Conservation (phyloP, 2,113 vertebrate genomes). For the Gnathonemus echidnorhynchus region DNA sequence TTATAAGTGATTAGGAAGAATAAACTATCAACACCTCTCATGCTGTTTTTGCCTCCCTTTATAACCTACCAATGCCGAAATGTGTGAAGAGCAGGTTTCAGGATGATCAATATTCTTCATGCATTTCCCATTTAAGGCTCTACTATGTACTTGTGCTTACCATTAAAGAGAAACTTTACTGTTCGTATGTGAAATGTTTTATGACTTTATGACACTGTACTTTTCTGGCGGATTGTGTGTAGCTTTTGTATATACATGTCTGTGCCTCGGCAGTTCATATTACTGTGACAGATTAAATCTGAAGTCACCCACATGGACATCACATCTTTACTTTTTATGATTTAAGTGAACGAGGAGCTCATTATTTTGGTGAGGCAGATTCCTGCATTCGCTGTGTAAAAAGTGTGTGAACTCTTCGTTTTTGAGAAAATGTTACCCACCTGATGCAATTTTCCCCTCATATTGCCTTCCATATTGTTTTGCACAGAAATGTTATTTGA, state of each 20-base stretch:
- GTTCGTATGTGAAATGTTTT: not conserved
- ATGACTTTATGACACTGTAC: not conserved
- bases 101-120: not conserved
- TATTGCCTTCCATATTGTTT: not conserved
- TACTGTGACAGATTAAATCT: not conserved
- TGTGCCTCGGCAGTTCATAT: not conserved
- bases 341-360: not conserved
- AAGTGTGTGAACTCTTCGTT: not conserved
- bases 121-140: not conserved
- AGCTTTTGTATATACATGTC: not conserved
- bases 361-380: not conserved
- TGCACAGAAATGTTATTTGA: not conserved
- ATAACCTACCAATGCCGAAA: not conserved
- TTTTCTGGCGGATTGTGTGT: not conserved
- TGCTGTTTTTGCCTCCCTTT: not conserved
- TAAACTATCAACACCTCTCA: conserved; percentile 51
- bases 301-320: not conserved
- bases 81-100: not conserved
- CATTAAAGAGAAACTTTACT: not conserved
- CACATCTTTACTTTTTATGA: not conserved
- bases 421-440: not conserved
- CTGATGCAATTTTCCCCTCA: not conserved
- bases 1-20: conserved; percentile 73
- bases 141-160: not conserved
- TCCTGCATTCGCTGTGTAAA: not conserved